Evolutionary conservation across 2,888 invertebrate species (phyloP).

Genomic region (Neoascia interrupta): DNA sequence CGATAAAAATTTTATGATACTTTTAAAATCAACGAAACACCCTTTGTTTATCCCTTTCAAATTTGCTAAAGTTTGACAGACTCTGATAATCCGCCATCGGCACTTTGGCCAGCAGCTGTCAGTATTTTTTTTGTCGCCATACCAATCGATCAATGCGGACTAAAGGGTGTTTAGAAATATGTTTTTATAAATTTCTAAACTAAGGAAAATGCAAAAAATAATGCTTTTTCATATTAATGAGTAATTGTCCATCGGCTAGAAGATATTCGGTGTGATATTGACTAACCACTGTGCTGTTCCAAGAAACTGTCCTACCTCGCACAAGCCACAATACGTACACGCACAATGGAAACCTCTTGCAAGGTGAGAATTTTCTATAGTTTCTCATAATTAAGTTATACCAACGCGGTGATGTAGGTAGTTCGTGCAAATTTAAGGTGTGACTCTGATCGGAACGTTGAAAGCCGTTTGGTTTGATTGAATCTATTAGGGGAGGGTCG

Average conservation of each 20-base stretch:
- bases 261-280: background rate
- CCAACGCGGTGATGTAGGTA: background rate
- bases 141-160: constrained; percentile 34
- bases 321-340: constrained; percentile 25
- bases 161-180: background rate
- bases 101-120: background rate
- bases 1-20: too few relatives aligned
- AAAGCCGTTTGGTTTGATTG: too few relatives aligned
- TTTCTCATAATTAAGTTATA: constrained; percentile 15
- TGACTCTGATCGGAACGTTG: background rate
- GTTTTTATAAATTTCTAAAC: background rate
- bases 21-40: too few relatives aligned
- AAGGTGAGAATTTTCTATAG: constrained; percentile 40
- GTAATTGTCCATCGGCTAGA: background rate
- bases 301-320: constrained; percentile 14
- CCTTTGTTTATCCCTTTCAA: too few relatives aligned
- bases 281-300: background rate
- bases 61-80: constrained; percentile 13
- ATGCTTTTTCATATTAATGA: background rate
- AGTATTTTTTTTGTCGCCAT: constrained; percentile 16
- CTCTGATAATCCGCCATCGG: background rate
- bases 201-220: background rate
- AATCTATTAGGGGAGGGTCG: too few relatives aligned
- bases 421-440: constrained; percentile 6
- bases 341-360: constrained; percentile 41